Percentiles rank a stretch among this genome's conserved stretches.
Evolutionary conservation across 2,888 invertebrate genomes (phyloP).

Genomic region (Bellardia pandia): DNA sequence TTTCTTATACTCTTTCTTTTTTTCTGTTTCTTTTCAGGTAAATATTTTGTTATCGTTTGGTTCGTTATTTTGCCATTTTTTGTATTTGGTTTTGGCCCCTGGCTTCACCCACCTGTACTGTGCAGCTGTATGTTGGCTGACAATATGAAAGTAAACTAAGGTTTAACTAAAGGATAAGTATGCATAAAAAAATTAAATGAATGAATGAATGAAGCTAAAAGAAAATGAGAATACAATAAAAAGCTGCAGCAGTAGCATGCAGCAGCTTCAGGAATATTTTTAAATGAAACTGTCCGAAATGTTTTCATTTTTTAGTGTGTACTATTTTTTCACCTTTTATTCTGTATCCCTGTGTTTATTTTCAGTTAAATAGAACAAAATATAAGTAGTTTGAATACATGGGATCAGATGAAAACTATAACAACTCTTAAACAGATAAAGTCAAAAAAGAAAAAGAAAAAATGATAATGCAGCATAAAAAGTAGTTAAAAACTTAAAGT

Average conservation of each 20-base stretch:
- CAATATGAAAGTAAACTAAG: not conserved
- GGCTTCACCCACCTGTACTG: conserved; percentile 32
- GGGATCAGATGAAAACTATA: conserved; percentile 51
- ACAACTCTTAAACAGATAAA: conserved; percentile 51
- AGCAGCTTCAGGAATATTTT: conserved; percentile 6
- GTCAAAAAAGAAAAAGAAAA: conserved; percentile 6
- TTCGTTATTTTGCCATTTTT: conserved; percentile 14
- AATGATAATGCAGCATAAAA: not conserved
- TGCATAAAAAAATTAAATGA: conserved; percentile 10
- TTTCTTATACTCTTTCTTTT: conserved; percentile 14
- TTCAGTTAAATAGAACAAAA: conserved; percentile 46
- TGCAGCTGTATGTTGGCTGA: not conserved
- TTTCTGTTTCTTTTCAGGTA: conserved; percentile 57
- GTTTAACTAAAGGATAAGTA: conserved; percentile 58
- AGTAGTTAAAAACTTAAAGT: not conserved
- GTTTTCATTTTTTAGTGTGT: conserved; percentile 31
- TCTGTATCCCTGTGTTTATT: not conserved
- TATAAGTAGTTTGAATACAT: conserved; percentile 49
- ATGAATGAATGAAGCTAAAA: not conserved
- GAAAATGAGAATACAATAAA: not conserved
- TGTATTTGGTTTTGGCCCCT: not conserved
- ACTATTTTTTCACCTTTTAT: not conserved
- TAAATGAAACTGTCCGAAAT: conserved; percentile 59
- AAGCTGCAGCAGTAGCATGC: not conserved
- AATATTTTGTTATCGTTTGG: conserved; percentile 62